A percentile compares a stretch with the other conserved stretches of the same genome.
phyloP scores from a whole-genome alignment of 2,113 vertebrate genomes.

The Pelobates fuscus region DNA sequence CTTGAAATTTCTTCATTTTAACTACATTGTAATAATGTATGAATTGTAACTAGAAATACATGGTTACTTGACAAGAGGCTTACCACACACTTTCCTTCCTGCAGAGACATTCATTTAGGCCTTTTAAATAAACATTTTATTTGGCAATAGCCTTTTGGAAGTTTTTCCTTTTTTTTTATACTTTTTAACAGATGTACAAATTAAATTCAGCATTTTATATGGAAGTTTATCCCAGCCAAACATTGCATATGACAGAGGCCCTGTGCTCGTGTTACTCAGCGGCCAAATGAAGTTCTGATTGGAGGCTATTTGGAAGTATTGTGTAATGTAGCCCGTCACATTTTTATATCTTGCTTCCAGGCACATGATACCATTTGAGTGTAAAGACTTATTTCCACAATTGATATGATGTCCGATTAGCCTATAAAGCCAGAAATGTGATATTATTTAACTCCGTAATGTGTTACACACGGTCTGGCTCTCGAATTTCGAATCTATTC shows the following conservation, averaged over 20 bases:
- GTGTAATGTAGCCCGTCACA: background rate
- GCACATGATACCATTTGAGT: background rate
- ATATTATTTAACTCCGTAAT: too few relatives aligned
- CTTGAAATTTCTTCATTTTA: background rate
- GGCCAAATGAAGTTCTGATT: conserved; percentile 23
- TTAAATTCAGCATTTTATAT: conserved; percentile 38
- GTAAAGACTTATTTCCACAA: background rate
- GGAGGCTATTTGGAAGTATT: background rate
- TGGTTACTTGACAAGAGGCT: conserved; percentile 1
- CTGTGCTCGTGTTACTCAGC: background rate
- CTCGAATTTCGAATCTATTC: too few relatives aligned
- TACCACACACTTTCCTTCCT: conserved; percentile 23
- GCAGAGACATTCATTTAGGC: background rate
- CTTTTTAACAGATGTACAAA: conserved; percentile 30
- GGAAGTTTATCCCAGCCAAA: conserved; percentile 16
- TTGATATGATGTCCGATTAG: background rate
- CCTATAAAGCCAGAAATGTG: background rate
- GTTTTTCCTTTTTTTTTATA: background rate
- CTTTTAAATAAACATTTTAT: conserved; percentile 30
- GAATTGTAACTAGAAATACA: conserved; percentile 1
- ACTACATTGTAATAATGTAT: background rate
- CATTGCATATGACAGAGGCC: background rate
- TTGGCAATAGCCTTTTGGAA: conserved; percentile 10
- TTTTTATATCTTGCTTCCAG: background rate
- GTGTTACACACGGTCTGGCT: too few relatives aligned